Conservation (phyloP, 2,113 vertebrate genomes). For the Synodontis membranacea region DNA sequence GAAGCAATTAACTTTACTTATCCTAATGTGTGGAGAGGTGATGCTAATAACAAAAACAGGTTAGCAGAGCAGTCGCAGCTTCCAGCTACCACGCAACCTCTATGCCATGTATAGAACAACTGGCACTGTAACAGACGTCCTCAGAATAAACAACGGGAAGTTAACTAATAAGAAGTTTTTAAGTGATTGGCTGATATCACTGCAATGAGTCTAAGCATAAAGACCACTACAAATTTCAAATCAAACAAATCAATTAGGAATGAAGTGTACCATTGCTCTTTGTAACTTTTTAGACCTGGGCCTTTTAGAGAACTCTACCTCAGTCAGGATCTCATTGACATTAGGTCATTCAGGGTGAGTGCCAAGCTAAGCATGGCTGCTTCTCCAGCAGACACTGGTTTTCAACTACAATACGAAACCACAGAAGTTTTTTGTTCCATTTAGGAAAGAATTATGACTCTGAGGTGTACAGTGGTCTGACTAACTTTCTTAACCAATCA, state of each 20-base stretch:
- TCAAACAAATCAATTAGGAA: neutral
- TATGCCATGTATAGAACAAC: neutral
- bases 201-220: neutral
- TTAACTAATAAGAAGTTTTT: neutral
- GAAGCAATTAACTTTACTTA: neutral
- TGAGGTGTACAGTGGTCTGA: conserved; percentile 22
- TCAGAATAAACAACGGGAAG: neutral
- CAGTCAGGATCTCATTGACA: conserved; percentile 39
- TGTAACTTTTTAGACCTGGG: neutral
- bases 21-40: neutral
- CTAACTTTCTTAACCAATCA: conserved; percentile 8
- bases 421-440: conserved; percentile 38
- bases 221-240: neutral
- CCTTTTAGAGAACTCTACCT: conserved; percentile 6
- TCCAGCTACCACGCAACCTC: neutral
- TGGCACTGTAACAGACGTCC: neutral
- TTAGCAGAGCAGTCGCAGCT: neutral
- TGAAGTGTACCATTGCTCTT: neutral
- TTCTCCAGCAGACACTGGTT: conserved; percentile 48
- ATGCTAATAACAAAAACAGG: neutral
- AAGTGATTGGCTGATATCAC: neutral
- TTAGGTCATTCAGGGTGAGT: conserved; percentile 50
- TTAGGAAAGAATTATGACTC: conserved; percentile 57
- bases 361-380: conserved; percentile 50
- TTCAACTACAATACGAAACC: conserved; percentile 43